Percentiles rank a stretch among this genome's conserved stretches.
These are phyloP conservation scores for Sebastes taczanowskii DNA, from an alignment of 2,797 vertebrate species.

Conservation along the genomic window DNA sequence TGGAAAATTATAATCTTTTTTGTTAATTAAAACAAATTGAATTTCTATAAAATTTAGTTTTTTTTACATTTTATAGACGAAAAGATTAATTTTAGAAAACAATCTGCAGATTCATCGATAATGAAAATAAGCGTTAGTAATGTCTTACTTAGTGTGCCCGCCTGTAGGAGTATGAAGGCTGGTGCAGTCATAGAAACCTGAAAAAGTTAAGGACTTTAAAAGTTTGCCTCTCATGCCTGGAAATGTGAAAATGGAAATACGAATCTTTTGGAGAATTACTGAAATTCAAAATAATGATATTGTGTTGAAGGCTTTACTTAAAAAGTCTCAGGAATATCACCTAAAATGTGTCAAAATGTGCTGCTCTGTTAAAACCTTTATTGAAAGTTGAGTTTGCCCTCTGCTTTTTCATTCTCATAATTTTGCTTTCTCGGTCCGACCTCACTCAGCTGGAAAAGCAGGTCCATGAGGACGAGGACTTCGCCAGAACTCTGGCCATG, in stretches of 20 bases:
- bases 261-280: background rate
- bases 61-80: too few species aligned
- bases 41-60: too few species aligned
- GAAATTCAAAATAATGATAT: background rate
- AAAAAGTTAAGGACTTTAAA: too few species aligned
- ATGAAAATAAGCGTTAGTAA: too few species aligned
- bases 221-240: too few species aligned
- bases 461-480: slow-evolving; percentile 94
- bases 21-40: too few species aligned
- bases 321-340: background rate
- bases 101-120: fast-evolving
- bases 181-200: too few species aligned
- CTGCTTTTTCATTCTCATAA: background rate
- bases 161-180: too few species aligned
- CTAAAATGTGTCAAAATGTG: background rate
- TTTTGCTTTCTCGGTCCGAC: background rate
- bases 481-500: slow-evolving; percentile 93
- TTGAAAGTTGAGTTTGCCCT: background rate
- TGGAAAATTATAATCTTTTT: background rate
- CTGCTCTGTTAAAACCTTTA: background rate
- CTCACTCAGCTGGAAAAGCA: slow-evolving; percentile 89
- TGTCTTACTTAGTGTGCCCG: too few species aligned
- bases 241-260: background rate
- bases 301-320: background rate
- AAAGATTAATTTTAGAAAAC: too few species aligned